Evolutionary conservation across 2,888 invertebrate species (phyloP).

Genomic region (Drosophila kuntzei): DNA sequence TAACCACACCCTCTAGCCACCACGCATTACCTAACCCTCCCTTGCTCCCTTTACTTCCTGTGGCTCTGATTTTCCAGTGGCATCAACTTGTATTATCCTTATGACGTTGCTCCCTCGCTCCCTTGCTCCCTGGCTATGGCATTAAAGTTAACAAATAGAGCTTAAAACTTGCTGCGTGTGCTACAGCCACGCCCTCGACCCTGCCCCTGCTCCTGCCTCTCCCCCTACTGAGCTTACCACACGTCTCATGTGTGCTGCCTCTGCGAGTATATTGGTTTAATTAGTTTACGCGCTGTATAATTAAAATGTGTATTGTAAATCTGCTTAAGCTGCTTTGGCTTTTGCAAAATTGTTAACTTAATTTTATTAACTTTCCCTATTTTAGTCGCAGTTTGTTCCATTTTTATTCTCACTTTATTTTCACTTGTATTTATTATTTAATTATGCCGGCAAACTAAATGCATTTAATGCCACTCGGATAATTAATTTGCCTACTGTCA

Average conservation of each 20-base stretch:
- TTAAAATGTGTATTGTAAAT: constrained; percentile 66
- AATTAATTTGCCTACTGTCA: constrained; percentile 28
- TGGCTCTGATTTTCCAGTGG: constrained; percentile 20
- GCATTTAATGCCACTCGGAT: constrained; percentile 48
- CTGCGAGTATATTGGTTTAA: constrained; percentile 55
- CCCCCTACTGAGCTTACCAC: neutral
- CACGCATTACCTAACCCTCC: constrained; percentile 22
- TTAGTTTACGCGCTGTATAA: constrained; percentile 68
- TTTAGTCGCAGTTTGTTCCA: constrained; percentile 8
- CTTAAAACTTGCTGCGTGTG: constrained; percentile 73
- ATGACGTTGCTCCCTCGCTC: constrained; percentile 30
- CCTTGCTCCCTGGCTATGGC: constrained; percentile 28
- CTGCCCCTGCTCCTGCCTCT: neutral
- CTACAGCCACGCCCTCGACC: constrained; percentile 33
- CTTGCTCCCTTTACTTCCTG: constrained; percentile 1
- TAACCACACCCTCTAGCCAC: constrained; percentile 29
- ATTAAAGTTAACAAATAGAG: constrained; percentile 77
- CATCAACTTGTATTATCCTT: constrained; percentile 30
- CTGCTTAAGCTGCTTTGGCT: constrained; percentile 50
- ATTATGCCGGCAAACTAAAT: constrained; percentile 29
- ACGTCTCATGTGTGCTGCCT: constrained; percentile 23
- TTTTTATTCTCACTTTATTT: constrained; percentile 17
- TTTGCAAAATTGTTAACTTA: constrained; percentile 43
- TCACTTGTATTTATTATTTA: constrained; percentile 36
- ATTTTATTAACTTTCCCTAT: constrained; percentile 47